Evolutionary conservation across 2,888 invertebrate genomes (phyloP), one percentile per base, ranked within the genome.

Genomic region (Scrobipalpa atriplicella): DNA sequence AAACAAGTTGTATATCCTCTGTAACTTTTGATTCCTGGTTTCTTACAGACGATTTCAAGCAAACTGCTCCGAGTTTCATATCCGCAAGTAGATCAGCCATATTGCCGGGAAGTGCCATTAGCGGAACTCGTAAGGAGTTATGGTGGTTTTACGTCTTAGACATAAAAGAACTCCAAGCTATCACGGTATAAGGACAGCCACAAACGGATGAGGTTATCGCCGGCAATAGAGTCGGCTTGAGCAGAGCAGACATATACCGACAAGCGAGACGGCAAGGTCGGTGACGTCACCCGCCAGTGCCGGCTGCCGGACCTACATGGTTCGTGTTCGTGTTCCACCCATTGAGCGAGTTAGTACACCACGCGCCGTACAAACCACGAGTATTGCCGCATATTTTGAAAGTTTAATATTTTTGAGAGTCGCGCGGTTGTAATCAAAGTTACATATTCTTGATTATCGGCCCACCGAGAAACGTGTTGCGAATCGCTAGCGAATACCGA

Each of bases 181-280:
- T 29, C 47, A 47, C 47, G 47, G 8, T 18, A 2, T 62, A 62
- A n/a, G 29, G 51, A n/a, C 7, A 38, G 18, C 64, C n/a, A 13
- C 51, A 47, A 63, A 63, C 62, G 62, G 62, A 63, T 43, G 36
- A 47, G 47, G 62, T 62, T 47, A 63, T 47, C 29, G 16, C 18
- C 7, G 21, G 2, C 36, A 11, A 36, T 16, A 8, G n/a, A 21
- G 13, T 16, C 19, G 16, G 38, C 47, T 36, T n/a, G 58, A 68
- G 67, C 66, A 67, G 66, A 65, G 51, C 38, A 56, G 60, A 68
- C 47, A 72, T 62, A 69, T 69, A 63, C 70, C 65, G 70, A 63
- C 72, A 80, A 85, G 77, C 73, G 83, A 82, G 85, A 85, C 69
- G 68, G 80, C 77, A 77, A 72, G 80, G 76, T 76, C 73, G 79